phyloP scores from a whole-genome alignment of 2,797 vertebrate species.

The Limnodromus scolopaceus region DNA sequence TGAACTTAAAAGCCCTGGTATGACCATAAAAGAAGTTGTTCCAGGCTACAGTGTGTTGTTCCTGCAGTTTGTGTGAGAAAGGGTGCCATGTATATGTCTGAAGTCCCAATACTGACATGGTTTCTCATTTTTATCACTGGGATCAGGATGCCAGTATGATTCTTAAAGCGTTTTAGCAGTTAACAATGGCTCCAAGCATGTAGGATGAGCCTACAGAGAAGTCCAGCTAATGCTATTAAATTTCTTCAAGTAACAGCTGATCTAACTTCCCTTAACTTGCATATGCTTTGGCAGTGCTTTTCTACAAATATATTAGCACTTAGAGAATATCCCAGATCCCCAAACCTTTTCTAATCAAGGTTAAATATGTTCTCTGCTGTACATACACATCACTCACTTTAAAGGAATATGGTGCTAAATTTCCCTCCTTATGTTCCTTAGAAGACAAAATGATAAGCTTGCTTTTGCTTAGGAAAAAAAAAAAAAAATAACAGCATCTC shows the following conservation, averaged over 20 bases:
- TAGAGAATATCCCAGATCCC: neutral
- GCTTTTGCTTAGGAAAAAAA: neutral
- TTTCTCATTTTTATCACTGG: neutral
- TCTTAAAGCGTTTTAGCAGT: neutral
- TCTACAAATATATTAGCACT: neutral
- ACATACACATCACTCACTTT: neutral
- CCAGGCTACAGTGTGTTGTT: neutral
- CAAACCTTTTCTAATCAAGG: neutral
- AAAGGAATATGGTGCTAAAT: neutral
- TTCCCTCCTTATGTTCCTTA: neutral
- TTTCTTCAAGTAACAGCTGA: neutral
- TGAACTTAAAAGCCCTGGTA: neutral
- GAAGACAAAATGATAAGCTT: neutral
- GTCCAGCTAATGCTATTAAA: neutral
- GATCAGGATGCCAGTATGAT: neutral
- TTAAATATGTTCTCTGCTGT: neutral
- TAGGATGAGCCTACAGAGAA: neutral
- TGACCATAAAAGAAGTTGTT: neutral
- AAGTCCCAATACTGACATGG: neutral
- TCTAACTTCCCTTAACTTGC: neutral
- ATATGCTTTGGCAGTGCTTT: neutral
- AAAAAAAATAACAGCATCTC: constrained; percentile 25
- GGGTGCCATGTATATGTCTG: neutral
- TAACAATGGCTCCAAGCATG: neutral
- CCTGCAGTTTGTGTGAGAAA: neutral